phyloP scores from a whole-genome alignment of 30 jellyfish, hydroid and myxozoan species.

The Euphysa ruthae region DNA sequence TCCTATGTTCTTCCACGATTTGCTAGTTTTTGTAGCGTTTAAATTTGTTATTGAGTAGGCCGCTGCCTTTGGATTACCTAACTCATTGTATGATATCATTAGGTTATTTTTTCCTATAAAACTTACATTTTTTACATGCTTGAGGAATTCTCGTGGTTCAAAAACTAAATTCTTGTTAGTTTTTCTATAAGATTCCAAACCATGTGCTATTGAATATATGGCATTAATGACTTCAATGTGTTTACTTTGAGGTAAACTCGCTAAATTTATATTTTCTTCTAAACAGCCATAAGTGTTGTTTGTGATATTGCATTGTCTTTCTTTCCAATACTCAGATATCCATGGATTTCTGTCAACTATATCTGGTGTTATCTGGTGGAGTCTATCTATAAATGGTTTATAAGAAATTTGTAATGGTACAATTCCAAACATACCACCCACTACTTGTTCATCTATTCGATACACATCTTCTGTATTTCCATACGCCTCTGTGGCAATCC shows the following conservation, averaged over 20 bases:
- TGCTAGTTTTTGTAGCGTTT: slow-evolving; percentile 18
- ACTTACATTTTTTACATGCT: slow-evolving; percentile 39
- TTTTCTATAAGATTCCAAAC: slow-evolving; percentile 30
- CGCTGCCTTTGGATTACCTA: slow-evolving; percentile 94
- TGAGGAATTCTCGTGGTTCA: slow-evolving; percentile 31
- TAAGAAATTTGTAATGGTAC: slow-evolving; percentile 63
- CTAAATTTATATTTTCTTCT: not conserved
- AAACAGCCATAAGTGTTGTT: slow-evolving; percentile 33
- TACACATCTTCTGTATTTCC: slow-evolving; percentile 50
- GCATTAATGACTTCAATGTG: slow-evolving; percentile 86
- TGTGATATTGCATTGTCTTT: slow-evolving; percentile 17
- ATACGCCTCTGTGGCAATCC: slow-evolving; percentile 99
- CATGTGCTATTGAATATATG: slow-evolving; percentile 84
- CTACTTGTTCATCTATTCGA: slow-evolving; percentile 61
- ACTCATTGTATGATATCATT: slow-evolving; percentile 42
- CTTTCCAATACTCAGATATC: slow-evolving; percentile 70
- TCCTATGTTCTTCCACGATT: slow-evolving; percentile 41
- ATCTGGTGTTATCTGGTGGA: slow-evolving; percentile 46
- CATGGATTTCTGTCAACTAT: slow-evolving; percentile 62
- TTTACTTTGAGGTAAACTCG: slow-evolving; percentile 57
- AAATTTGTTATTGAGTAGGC: slow-evolving; percentile 85
- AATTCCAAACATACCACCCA: slow-evolving; percentile 82
- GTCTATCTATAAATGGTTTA: slow-evolving; percentile 46
- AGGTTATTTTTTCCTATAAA: slow-evolving; percentile 67
- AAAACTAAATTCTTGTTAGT: not conserved